Evolutionary conservation across 1,140 invertebrate genomes (phyloP), one percentile per base, ranked within the genome.

Genomic region (Micrasema longulum): DNA sequence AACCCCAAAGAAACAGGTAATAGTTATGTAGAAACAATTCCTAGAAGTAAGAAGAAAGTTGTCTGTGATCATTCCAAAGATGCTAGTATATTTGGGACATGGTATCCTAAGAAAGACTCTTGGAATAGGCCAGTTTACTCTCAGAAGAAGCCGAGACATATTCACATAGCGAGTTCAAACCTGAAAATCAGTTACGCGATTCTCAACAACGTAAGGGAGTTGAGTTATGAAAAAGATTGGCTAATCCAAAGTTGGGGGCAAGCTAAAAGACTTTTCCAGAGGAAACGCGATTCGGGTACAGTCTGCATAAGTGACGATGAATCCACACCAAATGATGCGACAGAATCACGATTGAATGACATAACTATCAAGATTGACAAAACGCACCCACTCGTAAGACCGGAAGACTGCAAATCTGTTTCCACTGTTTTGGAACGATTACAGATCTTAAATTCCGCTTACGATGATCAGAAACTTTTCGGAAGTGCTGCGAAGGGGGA

Each of bases 401-500:
- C 79, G 3, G 76, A 80, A 69, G 82, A 85, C 67, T 81, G 79
- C 66, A 77, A 67, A 14, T 77, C 81, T 72, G 76, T 80, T 72
- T 63, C 47, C 5, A 73, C 77, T 45, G 76, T 84, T 2, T 74
- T 84, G 52, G 76, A 80, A 5, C 82, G 81, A 50, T 66, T 85
- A 38, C 80, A 80, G 66, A 79, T 85, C 18, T 79, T 84, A 57
- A 70, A 76, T 65, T 66, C 45, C 31, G 41, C 41, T 35, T 43
- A 35, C n/a, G 65, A 68, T 31, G 45, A 78, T 26, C 77, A 77
- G 12, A 26, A 69, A 10, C 31, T 52, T 36, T 22, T 48, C 11
- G 74, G 78, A 71, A 76, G 31, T 38, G 23, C 60, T 16, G n/a
- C 36, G 12, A 43, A 60, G 3, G 64, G 31, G 4, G 41, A 20